A percentile compares a stretch with the other conserved stretches of the same genome.
Evolutionary conservation across 2,797 vertebrate species (phyloP).

Genomic region (Passerculus sandwichensis): DNA sequence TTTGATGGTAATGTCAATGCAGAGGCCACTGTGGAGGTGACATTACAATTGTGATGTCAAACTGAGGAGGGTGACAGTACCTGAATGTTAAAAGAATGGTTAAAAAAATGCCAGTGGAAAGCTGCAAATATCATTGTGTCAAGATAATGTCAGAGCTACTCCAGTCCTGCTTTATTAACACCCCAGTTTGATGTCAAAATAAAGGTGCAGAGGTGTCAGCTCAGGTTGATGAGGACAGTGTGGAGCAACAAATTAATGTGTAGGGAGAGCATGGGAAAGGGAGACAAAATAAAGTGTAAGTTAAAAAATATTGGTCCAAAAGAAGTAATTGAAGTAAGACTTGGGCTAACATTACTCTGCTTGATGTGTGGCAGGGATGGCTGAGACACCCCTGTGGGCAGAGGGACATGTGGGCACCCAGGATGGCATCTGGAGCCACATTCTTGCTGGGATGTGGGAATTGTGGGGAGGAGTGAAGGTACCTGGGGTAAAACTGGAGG

Average conservation of each 20-base stretch:
- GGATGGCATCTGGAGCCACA: neutral
- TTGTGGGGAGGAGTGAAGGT: neutral
- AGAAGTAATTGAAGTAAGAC: neutral
- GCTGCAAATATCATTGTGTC: slow-evolving; percentile 8
- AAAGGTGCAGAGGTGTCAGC: neutral
- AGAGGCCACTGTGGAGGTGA: slow-evolving; percentile 1
- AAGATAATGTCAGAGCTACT: slow-evolving; percentile 30
- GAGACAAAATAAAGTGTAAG: neutral
- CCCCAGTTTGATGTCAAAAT: neutral
- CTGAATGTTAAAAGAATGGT: slow-evolving; percentile 7
- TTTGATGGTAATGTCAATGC: neutral
- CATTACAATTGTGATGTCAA: neutral
- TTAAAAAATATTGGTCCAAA: neutral
- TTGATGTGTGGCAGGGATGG: neutral
- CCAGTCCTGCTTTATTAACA: slow-evolving; percentile 9
- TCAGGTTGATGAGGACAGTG: neutral
- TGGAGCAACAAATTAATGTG: neutral
- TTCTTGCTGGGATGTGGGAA: neutral
- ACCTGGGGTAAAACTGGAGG: accelerated
- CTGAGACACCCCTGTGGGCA: neutral
- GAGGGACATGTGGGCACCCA: neutral
- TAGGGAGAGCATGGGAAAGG: neutral
- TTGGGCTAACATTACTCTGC: neutral
- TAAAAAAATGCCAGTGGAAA: slow-evolving; percentile 21
- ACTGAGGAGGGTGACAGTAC: neutral